A percentile compares a stretch with the other conserved stretches of the same genome.
Evolutionary conservation across 2,797 vertebrate species (phyloP).

Genomic region (Propithecus perrieri): DNA sequence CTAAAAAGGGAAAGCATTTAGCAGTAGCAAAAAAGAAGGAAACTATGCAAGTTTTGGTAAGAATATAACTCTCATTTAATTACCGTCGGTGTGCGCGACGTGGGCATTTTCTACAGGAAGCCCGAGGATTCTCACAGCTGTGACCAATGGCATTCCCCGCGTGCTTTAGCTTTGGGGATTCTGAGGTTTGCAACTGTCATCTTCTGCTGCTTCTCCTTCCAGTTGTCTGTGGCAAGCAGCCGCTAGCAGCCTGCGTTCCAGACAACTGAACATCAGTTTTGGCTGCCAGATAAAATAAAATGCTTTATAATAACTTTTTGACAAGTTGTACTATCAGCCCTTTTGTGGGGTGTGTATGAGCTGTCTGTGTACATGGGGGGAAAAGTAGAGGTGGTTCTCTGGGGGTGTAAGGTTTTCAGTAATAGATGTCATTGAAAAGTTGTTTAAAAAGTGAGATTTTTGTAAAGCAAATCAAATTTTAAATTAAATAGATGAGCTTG

Average conservation of each 20-base stretch:
- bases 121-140: not conserved
- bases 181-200: not conserved
- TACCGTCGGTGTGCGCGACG: not conserved
- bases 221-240: constrained; percentile 10
- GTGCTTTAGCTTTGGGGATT: not conserved
- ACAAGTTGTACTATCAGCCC: not conserved
- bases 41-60: not conserved
- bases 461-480: constrained; percentile 42
- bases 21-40: not conserved
- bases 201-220: not conserved
- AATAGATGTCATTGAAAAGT: not conserved
- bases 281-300: constrained; percentile 58
- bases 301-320: constrained; percentile 44
- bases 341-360: not conserved
- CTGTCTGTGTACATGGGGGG: not conserved
- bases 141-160: not conserved
- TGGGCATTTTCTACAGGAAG: not conserved
- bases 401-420: not conserved
- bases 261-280: constrained; percentile 47
- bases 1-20: constrained; percentile 39
- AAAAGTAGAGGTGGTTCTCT: not conserved
- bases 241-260: constrained; percentile 10
- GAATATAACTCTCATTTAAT: not conserved
- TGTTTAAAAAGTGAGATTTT: constrained; percentile 60
- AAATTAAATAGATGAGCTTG: constrained; percentile 36